Evolutionary conservation across 2,888 invertebrate genomes (phyloP), one percentile per base, ranked within the genome.

Genomic region (Eristalis intricaria): DNA sequence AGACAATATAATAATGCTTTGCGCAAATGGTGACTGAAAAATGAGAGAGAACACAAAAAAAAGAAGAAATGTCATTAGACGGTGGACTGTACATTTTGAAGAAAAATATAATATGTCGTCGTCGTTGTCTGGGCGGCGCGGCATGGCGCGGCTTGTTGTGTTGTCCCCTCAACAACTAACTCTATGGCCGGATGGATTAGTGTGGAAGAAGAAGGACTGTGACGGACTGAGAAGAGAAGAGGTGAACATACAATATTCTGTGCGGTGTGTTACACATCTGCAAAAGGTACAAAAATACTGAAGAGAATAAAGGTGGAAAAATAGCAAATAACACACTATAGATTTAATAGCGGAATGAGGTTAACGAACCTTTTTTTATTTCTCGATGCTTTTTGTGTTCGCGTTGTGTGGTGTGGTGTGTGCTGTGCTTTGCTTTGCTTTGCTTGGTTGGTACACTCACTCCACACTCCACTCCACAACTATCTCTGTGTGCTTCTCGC

Each of bases 351-450:
- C 76, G 84, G 85, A 86, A 88, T 87, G 89, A 90, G 91, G 91
- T 91, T 89, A 91, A 91, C 90, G 91, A 91, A 91, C 91, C 83
- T 89, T 89, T 82, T 83, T 87, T 79, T 80, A 80, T 89, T 84
- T 81, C 60, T 90, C 80, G 84, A 84, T 89, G 77, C 66, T 74
- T 73, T 81, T 81, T 77, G 80, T 76, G 80, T 81, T 81, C 66
- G 56, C 58, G 60, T 26, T 60, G 60, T 78, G 70, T 65, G 61
- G 60, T 78, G 70, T 65, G 61, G 74, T 68, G 74, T 15, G 38
- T 82, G 73, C 64, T 43, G 56, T 73, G 65, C 32, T 73, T 50
- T 8, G 32, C 32, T 7, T 32, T 7, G 8, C 8, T 0, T 32
- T 0, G 32, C 19, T 50, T 40, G 60, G 32, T 26, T 68, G 22